Evolutionary conservation across 1,140 invertebrate species (phyloP).

Genomic region (Orchesella cincta): DNA sequence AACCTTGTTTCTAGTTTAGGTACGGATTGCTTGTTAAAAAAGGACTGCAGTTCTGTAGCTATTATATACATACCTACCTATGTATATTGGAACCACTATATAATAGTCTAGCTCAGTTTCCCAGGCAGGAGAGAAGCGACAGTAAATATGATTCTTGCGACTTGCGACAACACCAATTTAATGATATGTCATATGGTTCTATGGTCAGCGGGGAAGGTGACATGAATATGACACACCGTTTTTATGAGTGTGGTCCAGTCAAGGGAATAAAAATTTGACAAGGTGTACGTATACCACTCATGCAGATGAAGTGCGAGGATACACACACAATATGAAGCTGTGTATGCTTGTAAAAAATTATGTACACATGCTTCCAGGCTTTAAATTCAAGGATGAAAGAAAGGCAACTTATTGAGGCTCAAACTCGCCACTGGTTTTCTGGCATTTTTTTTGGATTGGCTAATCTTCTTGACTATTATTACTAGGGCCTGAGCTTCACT

Average conservation of each 20-base stretch:
- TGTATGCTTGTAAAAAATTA: no score
- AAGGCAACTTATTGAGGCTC: no score
- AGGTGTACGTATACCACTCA: constrained; percentile 8
- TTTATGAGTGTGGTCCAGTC: constrained; percentile 8
- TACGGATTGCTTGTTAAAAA: not conserved
- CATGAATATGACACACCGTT: constrained; percentile 12
- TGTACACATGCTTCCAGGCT: no score
- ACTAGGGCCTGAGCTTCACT: no score
- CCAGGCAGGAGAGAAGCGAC: not conserved
- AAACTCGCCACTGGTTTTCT: no score
- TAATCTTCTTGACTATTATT: not conserved
- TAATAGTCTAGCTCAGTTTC: not conserved
- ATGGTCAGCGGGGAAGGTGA: constrained; percentile 26
- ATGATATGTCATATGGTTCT: constrained; percentile 22
- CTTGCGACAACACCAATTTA: constrained; percentile 3
- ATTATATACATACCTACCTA: not conserved
- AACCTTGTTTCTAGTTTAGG: not conserved
- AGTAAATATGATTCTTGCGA: no score
- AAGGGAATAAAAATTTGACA: constrained; percentile 26
- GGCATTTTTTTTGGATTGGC: no score
- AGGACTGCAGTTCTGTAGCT: no score
- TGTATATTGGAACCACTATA: not conserved
- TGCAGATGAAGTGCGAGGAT: no score
- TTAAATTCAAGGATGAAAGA: no score
- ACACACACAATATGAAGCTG: no score